These are phyloP conservation scores for Masticophis lateralis DNA, from an alignment of 2,797 vertebrate genomes.

Conservation along the genomic window DNA sequence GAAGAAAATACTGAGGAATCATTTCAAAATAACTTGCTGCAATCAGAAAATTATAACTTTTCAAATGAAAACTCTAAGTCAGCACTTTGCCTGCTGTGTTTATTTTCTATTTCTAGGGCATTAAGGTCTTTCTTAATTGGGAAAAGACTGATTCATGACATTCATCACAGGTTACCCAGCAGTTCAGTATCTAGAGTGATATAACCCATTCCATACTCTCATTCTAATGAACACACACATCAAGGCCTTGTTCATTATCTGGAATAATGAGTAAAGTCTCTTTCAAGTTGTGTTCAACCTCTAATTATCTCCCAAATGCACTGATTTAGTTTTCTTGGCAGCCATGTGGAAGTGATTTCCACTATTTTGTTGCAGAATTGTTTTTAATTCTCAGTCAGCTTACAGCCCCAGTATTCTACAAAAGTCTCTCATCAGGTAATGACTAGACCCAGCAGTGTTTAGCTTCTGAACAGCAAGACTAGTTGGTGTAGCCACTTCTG, in stretches of 20 bases:
- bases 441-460: not conserved
- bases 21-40: not conserved
- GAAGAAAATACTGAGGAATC: not conserved
- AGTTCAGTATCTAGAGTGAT: not conserved
- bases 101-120: not conserved
- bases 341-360: not conserved
- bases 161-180: not conserved
- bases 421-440: not conserved
- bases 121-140: not conserved
- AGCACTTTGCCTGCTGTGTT: not conserved
- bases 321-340: not conserved
- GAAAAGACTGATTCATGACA: not conserved
- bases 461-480: not conserved
- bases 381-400: not conserved
- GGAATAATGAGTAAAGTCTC: not conserved
- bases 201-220: not conserved
- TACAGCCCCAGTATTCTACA: not conserved
- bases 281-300: not conserved
- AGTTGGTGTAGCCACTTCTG: not conserved
- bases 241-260: not conserved
- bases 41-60: not conserved
- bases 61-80: not conserved
- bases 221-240: not conserved
- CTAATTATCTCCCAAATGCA: not conserved
- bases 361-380: not conserved